Evolutionary conservation across 2,113 vertebrate genomes (phyloP).

Genomic region (Nannospalax galili): DNA sequence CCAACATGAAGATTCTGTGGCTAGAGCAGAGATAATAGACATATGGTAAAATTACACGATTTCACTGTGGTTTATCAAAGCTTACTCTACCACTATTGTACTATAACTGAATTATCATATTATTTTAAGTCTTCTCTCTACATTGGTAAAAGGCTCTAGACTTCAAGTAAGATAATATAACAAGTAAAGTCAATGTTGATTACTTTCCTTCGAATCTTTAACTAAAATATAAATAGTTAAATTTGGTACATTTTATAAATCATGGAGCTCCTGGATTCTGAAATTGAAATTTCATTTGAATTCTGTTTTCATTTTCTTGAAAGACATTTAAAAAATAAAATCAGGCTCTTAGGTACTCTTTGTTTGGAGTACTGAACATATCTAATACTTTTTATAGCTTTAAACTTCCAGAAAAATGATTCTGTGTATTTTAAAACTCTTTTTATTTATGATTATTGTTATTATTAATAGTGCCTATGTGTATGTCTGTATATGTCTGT

Average conservation of each 20-base stretch:
- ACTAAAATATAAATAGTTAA: slow-evolving; percentile 36
- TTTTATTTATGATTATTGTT: not conserved
- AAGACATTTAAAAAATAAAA: slow-evolving; percentile 37
- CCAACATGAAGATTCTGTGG: not conserved
- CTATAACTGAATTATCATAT: slow-evolving; percentile 22
- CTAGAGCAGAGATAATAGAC: not conserved
- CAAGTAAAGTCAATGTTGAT: not conserved
- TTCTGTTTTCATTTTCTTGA: slow-evolving; percentile 25
- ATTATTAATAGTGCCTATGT: too few relatives aligned
- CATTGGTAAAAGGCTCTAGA: not conserved
- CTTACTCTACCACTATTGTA: not conserved
- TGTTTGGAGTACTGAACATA: slow-evolving; percentile 37
- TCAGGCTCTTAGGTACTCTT: not conserved
- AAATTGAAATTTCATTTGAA: slow-evolving; percentile 58
- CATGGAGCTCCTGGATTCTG: not conserved
- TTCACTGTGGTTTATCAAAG: slow-evolving; percentile 25
- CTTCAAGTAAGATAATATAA: slow-evolving; percentile 42
- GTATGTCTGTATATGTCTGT: too few relatives aligned
- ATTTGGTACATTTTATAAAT: slow-evolving; percentile 28
- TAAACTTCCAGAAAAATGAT: not conserved
- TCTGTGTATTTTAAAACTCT: not conserved
- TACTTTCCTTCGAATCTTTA: slow-evolving; percentile 39
- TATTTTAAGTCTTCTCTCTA: not conserved
- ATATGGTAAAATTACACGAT: not conserved
- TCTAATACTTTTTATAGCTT: not conserved